phyloP scores from a whole-genome alignment of 2,888 invertebrate species.

The Lycophotia porphyrea region DNA sequence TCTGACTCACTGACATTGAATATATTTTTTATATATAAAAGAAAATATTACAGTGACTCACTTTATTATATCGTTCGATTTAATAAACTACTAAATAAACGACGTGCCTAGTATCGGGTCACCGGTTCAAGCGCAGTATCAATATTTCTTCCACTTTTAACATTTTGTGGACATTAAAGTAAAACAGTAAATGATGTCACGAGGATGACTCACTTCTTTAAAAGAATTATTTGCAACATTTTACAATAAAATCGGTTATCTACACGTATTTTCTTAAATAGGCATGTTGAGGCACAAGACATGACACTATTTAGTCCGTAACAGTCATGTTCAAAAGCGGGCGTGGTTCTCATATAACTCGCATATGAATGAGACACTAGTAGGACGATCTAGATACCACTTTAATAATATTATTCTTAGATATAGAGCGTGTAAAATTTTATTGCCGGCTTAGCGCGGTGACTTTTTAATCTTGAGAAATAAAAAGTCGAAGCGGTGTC shows the following conservation, averaged over 20 bases:
- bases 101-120: conserved; percentile 84
- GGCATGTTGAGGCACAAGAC: conserved; percentile 54
- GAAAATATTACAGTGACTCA: conserved; percentile 77
- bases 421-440: conserved; percentile 49
- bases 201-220: conserved; percentile 84
- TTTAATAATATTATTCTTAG: conserved; percentile 33
- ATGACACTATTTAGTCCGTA: conserved; percentile 64
- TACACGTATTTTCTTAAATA: conserved; percentile 61
- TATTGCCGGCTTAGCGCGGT: conserved; percentile 40
- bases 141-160: conserved; percentile 86
- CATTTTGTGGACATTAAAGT: conserved; percentile 82
- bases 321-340: conserved; percentile 70
- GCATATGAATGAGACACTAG: conserved; percentile 59
- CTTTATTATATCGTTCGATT: conserved; percentile 73
- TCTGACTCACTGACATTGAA: conserved; percentile 67
- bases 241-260: conserved; percentile 76
- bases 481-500: conserved; percentile 36
- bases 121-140: conserved; percentile 86
- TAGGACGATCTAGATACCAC: conserved; percentile 37
- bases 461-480: conserved; percentile 28
- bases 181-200: conserved; percentile 89
- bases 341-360: conserved; percentile 64
- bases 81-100: conserved; percentile 76
- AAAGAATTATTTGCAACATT: conserved; percentile 72
- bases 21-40: conserved; percentile 48